Percentiles rank a stretch among this genome's conserved stretches.
These are phyloP conservation scores for Agelas oroides DNA, from an alignment of 37 sponge, comb jelly and placozoan species.

Conservation along the genomic window DNA sequence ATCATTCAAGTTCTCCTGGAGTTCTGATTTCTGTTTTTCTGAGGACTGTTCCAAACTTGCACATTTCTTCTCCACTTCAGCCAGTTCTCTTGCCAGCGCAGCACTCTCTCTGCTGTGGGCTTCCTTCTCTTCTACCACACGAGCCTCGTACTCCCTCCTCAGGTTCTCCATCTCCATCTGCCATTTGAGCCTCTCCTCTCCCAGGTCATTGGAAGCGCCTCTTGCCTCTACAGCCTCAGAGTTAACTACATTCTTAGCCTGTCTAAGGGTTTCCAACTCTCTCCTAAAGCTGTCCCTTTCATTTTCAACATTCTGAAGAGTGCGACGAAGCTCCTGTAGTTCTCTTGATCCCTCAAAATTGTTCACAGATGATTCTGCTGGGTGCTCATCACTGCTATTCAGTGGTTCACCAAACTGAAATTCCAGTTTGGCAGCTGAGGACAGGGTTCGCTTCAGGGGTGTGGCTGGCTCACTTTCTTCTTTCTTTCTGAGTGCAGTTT, in stretches of 20 bases:
- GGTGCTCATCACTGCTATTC: too few relatives aligned
- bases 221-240: background rate
- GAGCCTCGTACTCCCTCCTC: constrained; percentile 20
- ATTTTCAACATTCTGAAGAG: too few relatives aligned
- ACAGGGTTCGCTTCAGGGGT: background rate
- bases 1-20: background rate
- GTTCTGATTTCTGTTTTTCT: background rate
- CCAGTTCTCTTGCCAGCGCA: background rate
- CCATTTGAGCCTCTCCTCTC: constrained; percentile 60
- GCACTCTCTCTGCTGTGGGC: background rate
- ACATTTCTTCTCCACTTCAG: constrained; percentile 8
- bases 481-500: constrained; percentile 23
- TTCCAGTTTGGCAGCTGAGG: too few relatives aligned
- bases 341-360: too few relatives aligned
- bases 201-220: background rate
- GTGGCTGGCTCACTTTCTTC: constrained; percentile 30
- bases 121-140: constrained; percentile 3
- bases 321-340: too few relatives aligned
- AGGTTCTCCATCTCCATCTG: constrained; percentile 55
- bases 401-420: too few relatives aligned
- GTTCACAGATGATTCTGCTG: too few relatives aligned
- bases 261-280: background rate
- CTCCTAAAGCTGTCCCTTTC: background rate
- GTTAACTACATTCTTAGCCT: background rate
- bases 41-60: background rate